Conservation (phyloP, 2,797 vertebrate species). For the Cheirogaleus major region DNA sequence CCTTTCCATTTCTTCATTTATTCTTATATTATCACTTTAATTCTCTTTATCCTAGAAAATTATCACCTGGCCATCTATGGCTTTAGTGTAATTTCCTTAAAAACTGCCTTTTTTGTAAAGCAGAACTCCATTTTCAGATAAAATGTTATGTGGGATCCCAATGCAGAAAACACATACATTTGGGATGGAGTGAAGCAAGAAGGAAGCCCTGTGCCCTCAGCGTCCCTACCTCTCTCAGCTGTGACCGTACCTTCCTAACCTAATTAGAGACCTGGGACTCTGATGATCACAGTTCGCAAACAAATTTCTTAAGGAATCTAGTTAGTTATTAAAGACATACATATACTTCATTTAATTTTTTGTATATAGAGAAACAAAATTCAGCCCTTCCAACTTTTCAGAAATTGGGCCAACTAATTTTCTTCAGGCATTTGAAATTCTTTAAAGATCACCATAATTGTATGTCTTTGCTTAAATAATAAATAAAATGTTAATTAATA, state of each 20-base stretch:
- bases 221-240: neutral
- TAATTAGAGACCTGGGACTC: neutral
- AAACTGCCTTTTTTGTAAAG: neutral
- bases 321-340: neutral
- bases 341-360: neutral
- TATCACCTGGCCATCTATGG: neutral
- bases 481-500: neutral
- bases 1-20: neutral
- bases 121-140: neutral
- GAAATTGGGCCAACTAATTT: neutral
- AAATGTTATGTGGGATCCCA: neutral
- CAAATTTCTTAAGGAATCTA: neutral
- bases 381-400: neutral
- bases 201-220: neutral
- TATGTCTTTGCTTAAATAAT: neutral
- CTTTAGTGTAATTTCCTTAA: neutral
- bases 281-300: neutral
- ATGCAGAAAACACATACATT: neutral
- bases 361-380: neutral
- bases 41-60: neutral
- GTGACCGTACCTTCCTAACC: neutral
- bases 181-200: neutral
- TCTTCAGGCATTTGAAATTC: conserved; percentile 1
- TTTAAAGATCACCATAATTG: neutral
- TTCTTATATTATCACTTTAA: neutral